Evolutionary conservation across 2,113 vertebrate species (phyloP), one percentile per base, ranked within the genome.

Genomic region (Acrocephalus kingi): DNA sequence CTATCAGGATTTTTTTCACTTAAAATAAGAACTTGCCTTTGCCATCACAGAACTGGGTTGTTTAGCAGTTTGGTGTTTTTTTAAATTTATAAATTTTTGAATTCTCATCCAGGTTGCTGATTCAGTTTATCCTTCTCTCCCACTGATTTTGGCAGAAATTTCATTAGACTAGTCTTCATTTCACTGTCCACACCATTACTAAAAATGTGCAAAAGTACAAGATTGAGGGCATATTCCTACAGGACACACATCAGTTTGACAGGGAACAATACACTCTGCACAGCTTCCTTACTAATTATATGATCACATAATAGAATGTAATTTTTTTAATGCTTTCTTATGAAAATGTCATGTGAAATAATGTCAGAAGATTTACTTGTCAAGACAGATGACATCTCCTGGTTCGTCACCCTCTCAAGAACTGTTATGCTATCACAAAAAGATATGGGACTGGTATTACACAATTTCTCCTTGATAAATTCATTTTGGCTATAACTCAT

Each of bases 391-490:
- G 56, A 81, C 52, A 84, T 37, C 46, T 91, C 17, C n/a, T 71
- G 10, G 52, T 84, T 94, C 56, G 51, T 55, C 48, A 56, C 22
- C 21, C 74, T 91, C 56, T 54, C 73, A 89, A 73, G 37, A 95
- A 66, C n/a, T 62, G 18, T 35, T 72, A 73, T 5, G 27, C 54
- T 46, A 13, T 62, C 67, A 86, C 39, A 88, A 88, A 92, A 73
- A 11, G 13, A 54, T 79, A 76, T 73, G n/a, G 73, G 28, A 77
- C 11, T 67, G 27, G 11, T 59, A 49, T 62, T 62, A 90, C 33
- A 90, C 9, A 46, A 43, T 73, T 92, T 84, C 43, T 92, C 55
- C 43, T 74, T 71, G 43, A 58, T 66, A 81, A 94, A 96, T 86
- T 66, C 0, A 24, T 92, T 90, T 79, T 86, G 37, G 9, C 23